phyloP scores from a whole-genome alignment of 64 coral and sea anemone species.

The Trachythela sp. region DNA sequence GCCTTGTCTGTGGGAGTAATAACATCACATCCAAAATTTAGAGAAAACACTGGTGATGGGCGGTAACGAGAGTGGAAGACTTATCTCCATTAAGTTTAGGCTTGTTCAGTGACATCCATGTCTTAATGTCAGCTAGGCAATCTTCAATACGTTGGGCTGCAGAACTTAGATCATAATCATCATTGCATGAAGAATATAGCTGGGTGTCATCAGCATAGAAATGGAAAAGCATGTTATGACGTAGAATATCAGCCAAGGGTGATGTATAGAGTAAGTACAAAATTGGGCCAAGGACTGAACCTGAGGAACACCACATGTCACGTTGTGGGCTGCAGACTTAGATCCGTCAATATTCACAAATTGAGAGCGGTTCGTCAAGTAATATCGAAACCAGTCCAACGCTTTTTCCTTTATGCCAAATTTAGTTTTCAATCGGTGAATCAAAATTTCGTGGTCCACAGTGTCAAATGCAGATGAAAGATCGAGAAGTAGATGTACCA shows the following conservation, averaged over 20 bases:
- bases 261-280: neutral
- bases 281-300: neutral
- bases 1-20: neutral
- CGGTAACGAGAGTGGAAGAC: neutral
- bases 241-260: neutral
- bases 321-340: neutral
- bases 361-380: constrained; percentile 32
- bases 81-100: neutral
- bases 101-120: neutral
- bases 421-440: constrained; percentile 34
- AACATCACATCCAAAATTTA: constrained; percentile 26
- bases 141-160: neutral
- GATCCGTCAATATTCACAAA: constrained; percentile 11
- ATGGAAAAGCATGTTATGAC: neutral
- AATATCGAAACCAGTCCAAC: constrained; percentile 23
- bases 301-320: neutral
- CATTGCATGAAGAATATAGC: neutral
- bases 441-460: constrained; percentile 22
- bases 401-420: constrained; percentile 51
- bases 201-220: neutral
- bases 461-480: neutral
- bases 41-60: constrained; percentile 16
- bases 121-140: neutral
- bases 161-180: neutral
- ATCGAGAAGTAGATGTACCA: neutral